Base-by-base conservation (phyloP, 1,140 invertebrate genomes). In the Brachionus manjavacas region DNA sequence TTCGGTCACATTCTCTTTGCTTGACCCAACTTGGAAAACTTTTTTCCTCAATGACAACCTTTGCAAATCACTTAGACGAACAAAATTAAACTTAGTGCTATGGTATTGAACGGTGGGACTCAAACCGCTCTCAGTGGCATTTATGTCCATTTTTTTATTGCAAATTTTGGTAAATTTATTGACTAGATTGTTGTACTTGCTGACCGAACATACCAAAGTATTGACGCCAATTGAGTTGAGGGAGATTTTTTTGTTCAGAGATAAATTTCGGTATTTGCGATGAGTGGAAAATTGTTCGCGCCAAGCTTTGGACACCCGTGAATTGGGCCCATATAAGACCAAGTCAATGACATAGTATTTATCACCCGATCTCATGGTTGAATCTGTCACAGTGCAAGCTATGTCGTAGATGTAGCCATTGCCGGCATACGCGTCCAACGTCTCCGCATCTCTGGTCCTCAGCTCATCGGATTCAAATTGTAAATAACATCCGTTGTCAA, bases 141-240 rank as follows among this genome's bases (percentile, higher is more conserved):
- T 81, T 23, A 81, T 60, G 20, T 81, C 35, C 25, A 81, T 60
- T 43, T 81, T 60, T 64, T 39, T 60, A 7, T 68, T 52, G 79
- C 79, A 81, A 1, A 81, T 68, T 35, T 81, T 81, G 12, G 52
- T 81, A 43, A 81, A 81, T 68, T 81, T 68, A 28, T 81, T 81
- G 1, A 41, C 64, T 25, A 41, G 23, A 68, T 68, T 81, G 14
- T 81, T 81, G 52, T 81, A 81, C 39, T 81, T 81, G 16, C 39
- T 81, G n/a, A 81, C 79, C 31, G 64, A 41, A 35, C 79, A 81
- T 8, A 81, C 64, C n/a, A 81, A 16, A 9, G 20, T 39, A 46
- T 81, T 81, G 7, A 28, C 3, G 7, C 79, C 79, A 7, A 81
- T 60, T 25, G 49, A 81, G 25, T 68, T 60, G 8, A 81, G 20